Percentiles rank a stretch among this genome's conserved stretches.
These are phyloP conservation scores for Chelmon rostratus DNA, from an alignment of 2,797 vertebrate genomes.

Conservation along the genomic window DNA sequence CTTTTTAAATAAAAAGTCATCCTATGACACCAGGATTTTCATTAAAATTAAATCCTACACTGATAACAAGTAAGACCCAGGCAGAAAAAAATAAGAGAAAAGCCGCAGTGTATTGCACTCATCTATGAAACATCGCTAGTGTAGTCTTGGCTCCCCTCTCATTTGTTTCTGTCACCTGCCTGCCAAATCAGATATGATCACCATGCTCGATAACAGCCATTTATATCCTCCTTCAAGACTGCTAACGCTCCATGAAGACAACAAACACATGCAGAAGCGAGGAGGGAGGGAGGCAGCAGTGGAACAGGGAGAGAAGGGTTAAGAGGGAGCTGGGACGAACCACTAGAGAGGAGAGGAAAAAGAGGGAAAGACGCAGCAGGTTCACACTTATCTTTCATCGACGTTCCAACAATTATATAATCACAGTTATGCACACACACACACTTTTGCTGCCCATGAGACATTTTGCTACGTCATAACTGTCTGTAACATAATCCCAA, in stretches of 20 bases:
- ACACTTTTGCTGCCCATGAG: slow-evolving; percentile 1
- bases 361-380: slow-evolving; percentile 9
- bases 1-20: not conserved
- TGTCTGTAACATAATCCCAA: slow-evolving; percentile 60
- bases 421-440: not conserved
- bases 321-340: not conserved
- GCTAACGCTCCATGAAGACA: slow-evolving; percentile 76
- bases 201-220: slow-evolving; percentile 71
- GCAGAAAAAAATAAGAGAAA: too few species aligned
- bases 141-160: slow-evolving; percentile 21
- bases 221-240: slow-evolving; percentile 60
- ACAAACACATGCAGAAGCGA: slow-evolving; percentile 62
- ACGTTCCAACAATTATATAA: slow-evolving; percentile 45
- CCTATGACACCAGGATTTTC: not conserved
- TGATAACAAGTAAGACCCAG: too few species aligned
- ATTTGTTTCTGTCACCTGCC: slow-evolving; percentile 57
- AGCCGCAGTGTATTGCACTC: not conserved
- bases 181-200: slow-evolving; percentile 77
- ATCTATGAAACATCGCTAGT: not conserved
- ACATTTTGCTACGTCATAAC: slow-evolving; percentile 28
- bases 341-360: not conserved
- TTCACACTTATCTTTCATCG: slow-evolving; percentile 40
- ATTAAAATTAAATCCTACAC: too few species aligned
- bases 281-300: not conserved
- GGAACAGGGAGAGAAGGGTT: not conserved